Evolutionary conservation across 2,888 invertebrate species (phyloP).

Genomic region (Tethea ocularis): DNA sequence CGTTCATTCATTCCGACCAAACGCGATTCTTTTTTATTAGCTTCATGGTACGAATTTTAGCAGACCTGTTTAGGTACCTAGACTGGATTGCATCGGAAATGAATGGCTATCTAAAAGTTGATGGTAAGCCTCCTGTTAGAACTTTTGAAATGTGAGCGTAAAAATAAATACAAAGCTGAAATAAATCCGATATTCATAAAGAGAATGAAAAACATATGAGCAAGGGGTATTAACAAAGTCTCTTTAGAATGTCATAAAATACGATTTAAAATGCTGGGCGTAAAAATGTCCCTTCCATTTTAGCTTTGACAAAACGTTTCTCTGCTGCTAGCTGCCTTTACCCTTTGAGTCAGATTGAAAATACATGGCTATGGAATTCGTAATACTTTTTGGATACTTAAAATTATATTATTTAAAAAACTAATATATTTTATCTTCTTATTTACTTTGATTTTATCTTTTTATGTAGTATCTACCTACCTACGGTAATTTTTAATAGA

Average conservation of each 20-base stretch:
- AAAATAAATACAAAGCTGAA: neutral
- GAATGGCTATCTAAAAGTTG: no score
- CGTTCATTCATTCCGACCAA: no score
- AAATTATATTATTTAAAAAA: no score
- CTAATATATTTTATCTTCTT: no score
- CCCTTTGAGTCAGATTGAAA: slow-evolving; percentile 32
- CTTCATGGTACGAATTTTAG: no score
- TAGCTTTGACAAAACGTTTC: slow-evolving; percentile 49
- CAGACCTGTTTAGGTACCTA: no score
- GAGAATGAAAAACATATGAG: slow-evolving; percentile 25
- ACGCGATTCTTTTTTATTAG: no score
- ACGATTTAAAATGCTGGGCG: slow-evolving; percentile 42
- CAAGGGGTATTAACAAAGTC: slow-evolving; percentile 25
- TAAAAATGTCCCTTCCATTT: slow-evolving; percentile 45
- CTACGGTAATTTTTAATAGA: no score
- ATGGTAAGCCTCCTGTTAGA: neutral
- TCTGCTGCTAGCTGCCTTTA: slow-evolving; percentile 39
- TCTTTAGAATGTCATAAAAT: slow-evolving; percentile 32
- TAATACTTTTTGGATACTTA: slow-evolving; percentile 10
- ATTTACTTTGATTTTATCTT: no score
- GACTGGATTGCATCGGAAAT: no score
- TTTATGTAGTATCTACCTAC: no score
- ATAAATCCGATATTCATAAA: slow-evolving; percentile 16
- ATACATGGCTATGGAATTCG: slow-evolving; percentile 26
- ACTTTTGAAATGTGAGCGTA: neutral